Conservation (phyloP, 2,113 vertebrate genomes). For the Cyprinodon brontotheroides region DNA sequence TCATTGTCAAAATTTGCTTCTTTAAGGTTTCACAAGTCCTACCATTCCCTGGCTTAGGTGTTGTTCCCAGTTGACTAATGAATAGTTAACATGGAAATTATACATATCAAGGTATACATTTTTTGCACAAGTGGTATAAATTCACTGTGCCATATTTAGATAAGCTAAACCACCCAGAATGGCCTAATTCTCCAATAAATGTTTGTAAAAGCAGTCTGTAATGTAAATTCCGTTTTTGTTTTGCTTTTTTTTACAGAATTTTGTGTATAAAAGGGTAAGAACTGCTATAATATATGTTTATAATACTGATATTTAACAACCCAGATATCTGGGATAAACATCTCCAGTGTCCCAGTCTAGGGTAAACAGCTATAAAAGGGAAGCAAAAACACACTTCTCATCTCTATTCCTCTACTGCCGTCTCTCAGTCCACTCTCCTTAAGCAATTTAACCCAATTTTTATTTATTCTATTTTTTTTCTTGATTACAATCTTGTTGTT, state of each 20-base stretch:
- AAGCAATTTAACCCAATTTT: constrained; percentile 31
- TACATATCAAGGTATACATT: background rate
- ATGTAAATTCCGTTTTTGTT: too few relatives aligned
- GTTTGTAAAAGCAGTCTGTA: background rate
- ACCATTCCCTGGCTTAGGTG: background rate
- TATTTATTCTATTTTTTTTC: background rate
- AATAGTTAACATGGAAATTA: background rate
- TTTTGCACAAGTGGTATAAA: background rate
- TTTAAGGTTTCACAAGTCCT: too few relatives aligned
- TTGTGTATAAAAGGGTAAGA: too few relatives aligned
- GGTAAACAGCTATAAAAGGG: constrained; percentile 24
- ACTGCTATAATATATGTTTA: too few relatives aligned
- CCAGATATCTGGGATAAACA: background rate
- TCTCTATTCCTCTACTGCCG: constrained; percentile 55
- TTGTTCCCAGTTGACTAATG: background rate
- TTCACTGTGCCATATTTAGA: background rate
- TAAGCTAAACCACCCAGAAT: background rate
- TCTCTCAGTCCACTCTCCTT: constrained; percentile 53
- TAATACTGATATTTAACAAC: background rate
- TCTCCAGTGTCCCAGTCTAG: constrained; percentile 27
- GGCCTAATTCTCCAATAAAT: too few relatives aligned
- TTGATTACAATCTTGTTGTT: constrained; percentile 32
- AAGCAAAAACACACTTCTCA: constrained; percentile 22
- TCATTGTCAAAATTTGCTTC: background rate
- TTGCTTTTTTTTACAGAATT: too few relatives aligned